These are phyloP conservation scores for Polietes domitor DNA, from an alignment of 2,888 invertebrate species.

Conservation along the genomic window DNA sequence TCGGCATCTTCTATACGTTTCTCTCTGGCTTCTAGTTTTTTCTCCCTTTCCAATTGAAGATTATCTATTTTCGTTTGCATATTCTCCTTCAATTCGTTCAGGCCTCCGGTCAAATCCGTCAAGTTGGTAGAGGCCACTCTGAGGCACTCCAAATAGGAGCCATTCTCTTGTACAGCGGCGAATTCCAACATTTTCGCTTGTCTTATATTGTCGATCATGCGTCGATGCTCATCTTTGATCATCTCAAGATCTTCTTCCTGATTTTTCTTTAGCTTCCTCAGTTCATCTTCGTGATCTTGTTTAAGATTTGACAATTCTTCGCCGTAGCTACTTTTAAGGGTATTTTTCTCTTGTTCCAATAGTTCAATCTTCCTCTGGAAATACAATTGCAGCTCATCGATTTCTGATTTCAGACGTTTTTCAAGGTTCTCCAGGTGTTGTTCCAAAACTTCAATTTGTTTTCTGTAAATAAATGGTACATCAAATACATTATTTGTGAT, in stretches of 20 bases:
- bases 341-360: constrained; percentile 71
- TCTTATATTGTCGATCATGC: constrained; percentile 77
- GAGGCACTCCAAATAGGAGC: constrained; percentile 78
- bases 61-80: constrained; percentile 74
- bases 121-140: constrained; percentile 78
- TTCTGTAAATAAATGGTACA: constrained; percentile 69
- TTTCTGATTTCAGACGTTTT: constrained; percentile 76
- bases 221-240: constrained; percentile 73
- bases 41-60: constrained; percentile 74
- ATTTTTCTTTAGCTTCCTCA: constrained; percentile 74
- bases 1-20: constrained; percentile 77
- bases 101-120: constrained; percentile 72
- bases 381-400: constrained; percentile 72
- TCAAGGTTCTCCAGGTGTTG: constrained; percentile 76
- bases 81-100: constrained; percentile 76
- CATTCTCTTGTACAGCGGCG: constrained; percentile 78
- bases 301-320: constrained; percentile 71
- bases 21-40: constrained; percentile 75
- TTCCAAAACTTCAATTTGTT: constrained; percentile 78
- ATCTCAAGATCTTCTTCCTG: constrained; percentile 76
- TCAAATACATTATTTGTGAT: neutral
- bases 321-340: constrained; percentile 72
- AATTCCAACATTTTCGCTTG: constrained; percentile 79
- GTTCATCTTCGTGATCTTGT: constrained; percentile 76
- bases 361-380: constrained; percentile 74